Conservation (phyloP, 2,113 vertebrate species). For the Sapajus apella region DNA sequence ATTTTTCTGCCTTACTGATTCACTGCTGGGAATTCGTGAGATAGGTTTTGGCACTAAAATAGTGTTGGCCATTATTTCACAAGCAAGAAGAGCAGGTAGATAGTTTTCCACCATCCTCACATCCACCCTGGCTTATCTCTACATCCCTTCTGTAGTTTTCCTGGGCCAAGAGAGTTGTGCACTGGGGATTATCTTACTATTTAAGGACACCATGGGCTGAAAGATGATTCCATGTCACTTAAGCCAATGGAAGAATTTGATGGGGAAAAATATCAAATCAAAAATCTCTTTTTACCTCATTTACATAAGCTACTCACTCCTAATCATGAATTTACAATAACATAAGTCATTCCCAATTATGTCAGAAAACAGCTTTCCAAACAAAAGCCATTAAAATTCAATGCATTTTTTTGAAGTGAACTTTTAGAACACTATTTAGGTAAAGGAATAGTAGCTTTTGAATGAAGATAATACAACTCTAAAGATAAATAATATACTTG, state of each 20-base stretch:
- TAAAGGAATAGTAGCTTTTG: background rate
- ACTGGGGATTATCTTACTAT: background rate
- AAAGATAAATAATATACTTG: background rate
- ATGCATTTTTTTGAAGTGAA: background rate
- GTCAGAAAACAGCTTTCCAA: background rate
- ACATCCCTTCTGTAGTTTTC: background rate
- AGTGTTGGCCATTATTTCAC: background rate
- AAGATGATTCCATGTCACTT: background rate
- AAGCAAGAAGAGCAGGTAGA: background rate
- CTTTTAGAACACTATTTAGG: background rate
- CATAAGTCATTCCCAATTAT: conserved; percentile 23
- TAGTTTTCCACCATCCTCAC: background rate
- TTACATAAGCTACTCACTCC: background rate
- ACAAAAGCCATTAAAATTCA: background rate
- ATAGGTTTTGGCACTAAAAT: background rate
- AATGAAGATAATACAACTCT: conserved; percentile 18
- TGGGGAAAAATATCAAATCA: background rate
- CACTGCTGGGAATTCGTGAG: background rate
- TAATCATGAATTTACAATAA: background rate
- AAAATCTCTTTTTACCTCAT: background rate
- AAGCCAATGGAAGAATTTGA: background rate
- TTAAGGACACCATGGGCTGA: background rate
- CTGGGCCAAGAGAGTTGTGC: background rate
- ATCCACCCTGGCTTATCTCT: background rate
- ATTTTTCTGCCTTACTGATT: background rate